phyloP scores from a whole-genome alignment of 2,888 invertebrate species.

The Cerceris ruficornis region DNA sequence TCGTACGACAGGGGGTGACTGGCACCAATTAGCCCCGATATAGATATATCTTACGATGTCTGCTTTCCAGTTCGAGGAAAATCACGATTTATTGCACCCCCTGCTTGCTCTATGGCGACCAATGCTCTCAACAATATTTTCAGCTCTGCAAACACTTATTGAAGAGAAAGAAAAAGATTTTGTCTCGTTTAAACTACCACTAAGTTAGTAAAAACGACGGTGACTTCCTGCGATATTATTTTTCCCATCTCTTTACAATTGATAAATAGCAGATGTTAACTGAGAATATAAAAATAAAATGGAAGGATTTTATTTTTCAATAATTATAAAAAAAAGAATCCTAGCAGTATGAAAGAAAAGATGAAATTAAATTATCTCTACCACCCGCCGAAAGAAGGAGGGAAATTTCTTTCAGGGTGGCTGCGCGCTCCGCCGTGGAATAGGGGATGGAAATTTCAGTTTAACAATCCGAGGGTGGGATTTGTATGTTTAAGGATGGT shows the following conservation, averaged over 20 bases:
- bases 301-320: neutral
- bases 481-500: constrained; percentile 61
- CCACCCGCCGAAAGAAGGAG: neutral
- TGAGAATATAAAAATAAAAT: too few species aligned
- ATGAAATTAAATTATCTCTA: constrained; percentile 15
- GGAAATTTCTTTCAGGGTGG: neutral
- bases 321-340: too few species aligned
- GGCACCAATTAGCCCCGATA: constrained; percentile 75
- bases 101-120: neutral
- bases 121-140: neutral
- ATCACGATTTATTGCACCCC: neutral
- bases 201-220: neutral
- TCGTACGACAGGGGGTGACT: constrained; percentile 62
- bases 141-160: neutral
- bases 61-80: constrained; percentile 63
- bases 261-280: too few species aligned
- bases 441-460: constrained; percentile 24
- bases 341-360: neutral
- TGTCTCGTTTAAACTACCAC: too few species aligned
- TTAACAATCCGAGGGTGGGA: constrained; percentile 61
- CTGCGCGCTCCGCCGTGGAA: constrained; percentile 6
- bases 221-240: neutral
- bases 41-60: constrained; percentile 68
- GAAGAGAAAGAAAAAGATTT: too few species aligned
- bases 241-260: neutral